Base-by-base conservation (phyloP, 2,113 vertebrate genomes). In the Salvator merianae region DNA sequence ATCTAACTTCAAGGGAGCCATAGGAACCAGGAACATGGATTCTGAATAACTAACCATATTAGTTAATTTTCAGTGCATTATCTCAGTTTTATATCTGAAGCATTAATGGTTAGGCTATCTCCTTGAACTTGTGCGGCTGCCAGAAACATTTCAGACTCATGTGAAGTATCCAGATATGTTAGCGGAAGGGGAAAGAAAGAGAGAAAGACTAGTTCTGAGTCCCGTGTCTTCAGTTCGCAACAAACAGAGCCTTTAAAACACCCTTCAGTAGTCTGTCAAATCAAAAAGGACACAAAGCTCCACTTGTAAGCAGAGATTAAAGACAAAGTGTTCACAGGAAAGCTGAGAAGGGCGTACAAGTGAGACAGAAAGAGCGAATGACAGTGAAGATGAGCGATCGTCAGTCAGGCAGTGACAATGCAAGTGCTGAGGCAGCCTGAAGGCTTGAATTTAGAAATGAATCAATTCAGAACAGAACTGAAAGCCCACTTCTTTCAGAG, bases 401-500 rank as follows among this genome's bases (percentile, higher is more conserved):
- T 71, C 74, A 70, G 40, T 69, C 83, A 78, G 30, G 43, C 65
- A 9, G 34, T 69, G 50, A 69, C 73, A 84, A 38, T 47, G 13
- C 18, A 70, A 59, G 47, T 30, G 28, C 76, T 43, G 66, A 78
- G 18, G 62, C 10, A 43, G 53, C 69, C 50, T 32, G 66, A 26
- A 78, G 50, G 75, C 65, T 59, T 78, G 50, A 78, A 78, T 78
- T 28, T 18, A 78, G 50, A 68, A 84, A 18, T 77, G 32, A 59
- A 59, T 40, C 66, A 34, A 59, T 71, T 78, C 50, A 84, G 32
- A 78, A 63, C n/a, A 40, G 20, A 84, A 62, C 53, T 78, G 76
- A 84, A 84, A 79, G 55, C 76, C 50, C 53, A 36, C 68, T 79
- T 69, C 38, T 69, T 32, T 84, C 71, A 71, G 50, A 32, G 59